phyloP scores from a whole-genome alignment of 2,113 vertebrate genomes.

The Chloebia gouldiae region DNA sequence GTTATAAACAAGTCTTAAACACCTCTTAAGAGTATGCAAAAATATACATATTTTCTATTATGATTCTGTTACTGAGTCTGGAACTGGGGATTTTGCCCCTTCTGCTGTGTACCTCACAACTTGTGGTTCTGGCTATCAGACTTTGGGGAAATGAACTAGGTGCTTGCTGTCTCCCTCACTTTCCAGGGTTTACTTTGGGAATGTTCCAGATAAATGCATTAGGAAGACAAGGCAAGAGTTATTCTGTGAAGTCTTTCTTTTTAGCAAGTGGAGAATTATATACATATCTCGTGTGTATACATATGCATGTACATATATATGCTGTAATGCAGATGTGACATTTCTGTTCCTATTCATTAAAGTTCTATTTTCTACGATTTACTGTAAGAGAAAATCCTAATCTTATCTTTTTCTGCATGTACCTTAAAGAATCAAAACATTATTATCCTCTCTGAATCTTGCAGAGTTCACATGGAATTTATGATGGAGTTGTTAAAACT shows the following conservation, averaged over 20 bases:
- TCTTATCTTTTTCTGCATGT: not conserved
- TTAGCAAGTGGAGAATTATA: not conserved
- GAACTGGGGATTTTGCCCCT: not conserved
- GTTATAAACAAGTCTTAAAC: conserved; percentile 15
- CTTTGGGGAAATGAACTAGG: not conserved
- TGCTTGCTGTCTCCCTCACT: not conserved
- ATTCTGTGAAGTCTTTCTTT: not conserved
- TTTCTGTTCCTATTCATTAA: not conserved
- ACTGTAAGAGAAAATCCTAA: not conserved
- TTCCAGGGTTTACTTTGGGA: not conserved
- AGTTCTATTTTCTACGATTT: not conserved
- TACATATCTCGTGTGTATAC: rapidly evolving
- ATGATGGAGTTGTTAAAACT: not conserved
- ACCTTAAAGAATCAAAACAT: not conserved
- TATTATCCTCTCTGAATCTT: not conserved
- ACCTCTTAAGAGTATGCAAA: not conserved
- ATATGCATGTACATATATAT: rapidly evolving
- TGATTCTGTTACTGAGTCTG: not conserved
- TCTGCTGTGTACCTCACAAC: not conserved
- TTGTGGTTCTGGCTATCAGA: not conserved
- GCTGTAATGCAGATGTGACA: not conserved
- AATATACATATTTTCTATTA: not conserved
- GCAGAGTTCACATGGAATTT: not conserved
- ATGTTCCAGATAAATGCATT: not conserved
- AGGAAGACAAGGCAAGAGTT: not conserved